Conservation (phyloP, 2,888 invertebrate species). For the Galeruca laticollis region DNA sequence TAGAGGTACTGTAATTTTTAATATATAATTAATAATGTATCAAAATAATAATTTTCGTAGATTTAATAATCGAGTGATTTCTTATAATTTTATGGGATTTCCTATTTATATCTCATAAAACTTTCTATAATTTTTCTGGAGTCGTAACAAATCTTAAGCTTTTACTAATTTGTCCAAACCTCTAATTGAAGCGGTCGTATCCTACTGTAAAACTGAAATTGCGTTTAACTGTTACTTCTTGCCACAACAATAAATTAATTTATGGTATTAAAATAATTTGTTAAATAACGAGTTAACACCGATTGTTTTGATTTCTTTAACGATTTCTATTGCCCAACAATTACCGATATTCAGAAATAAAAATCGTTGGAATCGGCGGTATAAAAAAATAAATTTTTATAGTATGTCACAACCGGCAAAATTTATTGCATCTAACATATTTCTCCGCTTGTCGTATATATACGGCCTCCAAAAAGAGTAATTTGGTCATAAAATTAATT, state of each 20-base stretch:
- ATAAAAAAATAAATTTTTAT: constrained; percentile 3
- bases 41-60: neutral
- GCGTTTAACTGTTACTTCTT: neutral
- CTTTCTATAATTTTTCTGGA: neutral
- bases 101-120: neutral
- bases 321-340: constrained; percentile 5
- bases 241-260: constrained; percentile 2
- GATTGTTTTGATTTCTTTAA: neutral
- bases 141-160: neutral
- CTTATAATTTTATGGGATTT: neutral
- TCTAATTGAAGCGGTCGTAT: neutral
- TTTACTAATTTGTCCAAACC: neutral
- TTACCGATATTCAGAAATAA: neutral
- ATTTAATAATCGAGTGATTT: neutral
- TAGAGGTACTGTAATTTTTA: neutral
- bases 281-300: neutral
- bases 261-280: neutral
- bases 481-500: constrained; percentile 29
- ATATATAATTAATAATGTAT: neutral
- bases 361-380: neutral
- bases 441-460: constrained; percentile 18
- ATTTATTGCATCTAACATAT: constrained; percentile 15
- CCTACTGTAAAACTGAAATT: neutral
- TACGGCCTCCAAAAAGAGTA: constrained; percentile 21
- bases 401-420: constrained; percentile 16